Conservation (phyloP, 2,888 invertebrate species). For the Nemotelus nigrinus region DNA sequence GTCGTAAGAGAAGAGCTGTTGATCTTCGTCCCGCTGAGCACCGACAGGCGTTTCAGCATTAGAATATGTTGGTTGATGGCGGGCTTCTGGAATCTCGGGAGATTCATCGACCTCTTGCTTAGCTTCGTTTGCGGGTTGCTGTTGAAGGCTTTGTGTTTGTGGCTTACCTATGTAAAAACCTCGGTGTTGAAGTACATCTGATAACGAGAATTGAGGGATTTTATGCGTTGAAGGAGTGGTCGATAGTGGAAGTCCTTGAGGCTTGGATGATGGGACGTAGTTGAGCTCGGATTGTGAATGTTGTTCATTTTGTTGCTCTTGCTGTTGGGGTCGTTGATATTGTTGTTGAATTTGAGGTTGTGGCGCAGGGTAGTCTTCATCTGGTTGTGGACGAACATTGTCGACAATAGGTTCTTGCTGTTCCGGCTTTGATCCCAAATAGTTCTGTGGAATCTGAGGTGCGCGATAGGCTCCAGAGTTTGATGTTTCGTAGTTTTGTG, state of each 20-base stretch:
- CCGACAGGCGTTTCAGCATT: background rate
- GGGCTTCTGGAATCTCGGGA: slow-evolving; percentile 44
- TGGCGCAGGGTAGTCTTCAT: background rate
- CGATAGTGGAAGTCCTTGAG: slow-evolving; percentile 7
- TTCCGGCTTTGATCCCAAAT: slow-evolving; percentile 3
- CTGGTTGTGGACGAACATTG: background rate
- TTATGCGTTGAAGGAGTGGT: slow-evolving; percentile 20
- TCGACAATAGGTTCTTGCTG: background rate
- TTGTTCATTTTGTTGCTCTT: background rate
- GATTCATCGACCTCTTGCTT: slow-evolving; percentile 56
- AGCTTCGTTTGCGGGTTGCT: background rate
- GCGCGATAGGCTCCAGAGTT: background rate
- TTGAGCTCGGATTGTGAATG: background rate
- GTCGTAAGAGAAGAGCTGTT: slow-evolving; percentile 35
- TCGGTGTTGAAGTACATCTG: slow-evolving; percentile 18
- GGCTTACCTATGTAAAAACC: background rate
- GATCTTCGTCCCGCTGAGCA: slow-evolving; percentile 32
- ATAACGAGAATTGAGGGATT: slow-evolving; percentile 20
- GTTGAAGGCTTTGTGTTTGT: background rate
- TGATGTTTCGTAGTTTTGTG: background rate
- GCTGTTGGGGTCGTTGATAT: background rate
- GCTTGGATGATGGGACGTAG: background rate
- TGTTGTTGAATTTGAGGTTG: background rate
- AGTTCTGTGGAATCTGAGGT: background rate
- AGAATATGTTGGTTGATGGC: slow-evolving; percentile 1